Conservation (phyloP, 2,113 vertebrate species). For the Coptodon rendalli region DNA sequence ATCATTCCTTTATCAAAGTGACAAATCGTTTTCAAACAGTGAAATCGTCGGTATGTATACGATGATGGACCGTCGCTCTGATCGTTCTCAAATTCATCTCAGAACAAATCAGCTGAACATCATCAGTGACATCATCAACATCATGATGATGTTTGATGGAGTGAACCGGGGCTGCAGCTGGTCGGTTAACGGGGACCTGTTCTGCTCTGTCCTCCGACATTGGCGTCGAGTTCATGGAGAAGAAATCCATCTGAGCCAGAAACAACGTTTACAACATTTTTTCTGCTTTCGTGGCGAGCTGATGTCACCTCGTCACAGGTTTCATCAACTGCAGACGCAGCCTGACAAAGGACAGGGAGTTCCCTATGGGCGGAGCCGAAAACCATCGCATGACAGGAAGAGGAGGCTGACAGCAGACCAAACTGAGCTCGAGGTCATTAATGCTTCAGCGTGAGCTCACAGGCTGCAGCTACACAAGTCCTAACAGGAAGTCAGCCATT, state of each 20-base stretch:
- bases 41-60: not conserved
- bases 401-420: not conserved
- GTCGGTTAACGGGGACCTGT: not conserved
- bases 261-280: not conserved
- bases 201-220: not conserved
- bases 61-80: not conserved
- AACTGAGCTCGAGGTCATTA: not conserved
- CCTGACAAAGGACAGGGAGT: not conserved
- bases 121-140: not conserved
- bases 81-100: not conserved
- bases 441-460: not conserved
- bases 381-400: not conserved
- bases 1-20: not conserved
- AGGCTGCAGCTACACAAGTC: not conserved
- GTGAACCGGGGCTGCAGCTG: not conserved
- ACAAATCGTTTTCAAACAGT: not conserved
- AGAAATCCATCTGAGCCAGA: not conserved
- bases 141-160: not conserved
- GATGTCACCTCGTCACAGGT: not conserved
- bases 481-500: not conserved
- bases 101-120: not conserved
- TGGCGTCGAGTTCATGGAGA: accelerated
- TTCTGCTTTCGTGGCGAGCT: not conserved
- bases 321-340: not conserved
- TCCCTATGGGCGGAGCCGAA: not conserved